These are phyloP conservation scores for Odontophorus gujanensis DNA, from an alignment of 2,113 vertebrate genomes.

Conservation along the genomic window DNA sequence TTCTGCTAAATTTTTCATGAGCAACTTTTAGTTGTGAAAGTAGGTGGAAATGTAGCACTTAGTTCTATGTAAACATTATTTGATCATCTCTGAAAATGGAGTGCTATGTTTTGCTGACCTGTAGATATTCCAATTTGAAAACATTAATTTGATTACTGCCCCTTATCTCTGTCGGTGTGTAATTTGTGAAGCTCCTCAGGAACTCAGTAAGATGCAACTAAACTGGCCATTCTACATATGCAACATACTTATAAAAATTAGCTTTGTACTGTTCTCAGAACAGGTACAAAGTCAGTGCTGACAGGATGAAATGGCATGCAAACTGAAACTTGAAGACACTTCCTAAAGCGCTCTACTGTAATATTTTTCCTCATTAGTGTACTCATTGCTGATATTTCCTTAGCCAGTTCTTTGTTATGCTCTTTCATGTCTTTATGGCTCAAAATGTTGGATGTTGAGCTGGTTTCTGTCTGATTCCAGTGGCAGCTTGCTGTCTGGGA, in stretches of 20 bases:
- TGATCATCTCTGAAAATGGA: background rate
- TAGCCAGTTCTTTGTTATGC: background rate
- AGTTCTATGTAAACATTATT: background rate
- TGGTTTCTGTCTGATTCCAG: background rate
- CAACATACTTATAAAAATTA: background rate
- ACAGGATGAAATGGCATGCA: background rate
- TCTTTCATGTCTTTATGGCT: background rate
- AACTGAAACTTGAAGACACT: background rate
- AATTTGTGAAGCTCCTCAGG: background rate
- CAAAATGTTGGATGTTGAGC: background rate
- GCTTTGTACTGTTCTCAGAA: too few species aligned
- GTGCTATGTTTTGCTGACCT: background rate
- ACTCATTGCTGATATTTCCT: background rate
- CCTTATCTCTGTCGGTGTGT: background rate
- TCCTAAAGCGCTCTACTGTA: background rate
- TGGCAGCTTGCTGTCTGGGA: conserved; percentile 12
- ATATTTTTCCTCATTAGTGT: background rate
- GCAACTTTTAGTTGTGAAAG: background rate
- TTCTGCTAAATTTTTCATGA: background rate
- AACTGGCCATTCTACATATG: background rate
- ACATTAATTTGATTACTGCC: background rate
- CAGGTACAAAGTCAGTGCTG: background rate
- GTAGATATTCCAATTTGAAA: background rate
- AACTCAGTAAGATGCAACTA: background rate
- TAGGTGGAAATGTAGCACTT: background rate